A percentile compares a stretch with the other conserved stretches of the same genome.
phyloP scores from a whole-genome alignment of 2,113 vertebrate genomes.

The Thryonomys swinderianus region DNA sequence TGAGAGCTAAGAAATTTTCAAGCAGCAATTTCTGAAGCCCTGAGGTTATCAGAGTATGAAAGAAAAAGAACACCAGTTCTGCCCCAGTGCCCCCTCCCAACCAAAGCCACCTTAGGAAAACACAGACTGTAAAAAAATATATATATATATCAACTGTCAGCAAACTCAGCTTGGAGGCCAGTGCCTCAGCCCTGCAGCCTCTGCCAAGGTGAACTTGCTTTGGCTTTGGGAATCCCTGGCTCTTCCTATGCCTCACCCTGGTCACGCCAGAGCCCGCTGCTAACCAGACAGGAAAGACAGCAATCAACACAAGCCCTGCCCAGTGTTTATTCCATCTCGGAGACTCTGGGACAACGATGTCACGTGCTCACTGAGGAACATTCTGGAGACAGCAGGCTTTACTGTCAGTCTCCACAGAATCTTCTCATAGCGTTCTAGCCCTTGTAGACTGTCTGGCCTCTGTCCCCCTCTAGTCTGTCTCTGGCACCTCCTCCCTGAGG shows the following conservation, averaged over 20 bases:
- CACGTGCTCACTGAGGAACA: fast-evolving
- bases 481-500: not conserved
- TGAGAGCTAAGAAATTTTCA: not conserved
- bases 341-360: fast-evolving
- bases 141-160: not conserved
- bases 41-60: not conserved
- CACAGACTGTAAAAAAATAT: not conserved
- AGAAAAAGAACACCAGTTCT: not conserved
- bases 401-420: not conserved
- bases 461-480: not conserved
- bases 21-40: not conserved
- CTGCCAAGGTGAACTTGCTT: not conserved
- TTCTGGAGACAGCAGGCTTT: not conserved
- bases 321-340: not conserved
- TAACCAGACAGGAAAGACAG: fast-evolving
- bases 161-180: not conserved
- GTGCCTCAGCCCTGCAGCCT: not conserved
- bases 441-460: not conserved
- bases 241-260: not conserved
- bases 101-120: not conserved
- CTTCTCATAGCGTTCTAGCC: not conserved
- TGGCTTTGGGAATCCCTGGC: not conserved
- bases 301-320: fast-evolving
- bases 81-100: not conserved
- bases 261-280: not conserved